phyloP scores from a whole-genome alignment of 2,113 vertebrate genomes.

The Sylvietta virens region DNA sequence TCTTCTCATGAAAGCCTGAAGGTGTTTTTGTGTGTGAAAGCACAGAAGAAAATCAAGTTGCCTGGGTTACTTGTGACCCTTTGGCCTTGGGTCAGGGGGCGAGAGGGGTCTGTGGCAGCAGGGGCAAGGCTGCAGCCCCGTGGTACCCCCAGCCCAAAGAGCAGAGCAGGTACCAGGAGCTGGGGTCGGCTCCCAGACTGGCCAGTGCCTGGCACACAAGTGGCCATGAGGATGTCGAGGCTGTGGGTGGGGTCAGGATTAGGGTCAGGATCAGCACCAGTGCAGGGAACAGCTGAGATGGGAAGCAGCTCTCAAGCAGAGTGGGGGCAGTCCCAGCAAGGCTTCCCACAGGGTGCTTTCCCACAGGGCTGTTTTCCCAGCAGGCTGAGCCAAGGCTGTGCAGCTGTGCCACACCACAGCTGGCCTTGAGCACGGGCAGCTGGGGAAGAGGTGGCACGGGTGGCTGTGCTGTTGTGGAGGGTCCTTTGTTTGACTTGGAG shows the following conservation, averaged over 20 bases:
- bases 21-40: background rate
- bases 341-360: background rate
- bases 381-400: background rate
- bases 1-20: background rate
- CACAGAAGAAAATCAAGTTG: background rate
- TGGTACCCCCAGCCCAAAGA: background rate
- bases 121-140: accelerated
- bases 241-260: background rate
- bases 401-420: background rate
- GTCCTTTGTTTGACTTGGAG: background rate
- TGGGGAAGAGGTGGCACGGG: background rate
- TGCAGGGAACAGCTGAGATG: background rate
- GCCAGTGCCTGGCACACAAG: background rate
- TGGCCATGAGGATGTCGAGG: accelerated
- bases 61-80: background rate
- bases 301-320: accelerated
- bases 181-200: background rate
- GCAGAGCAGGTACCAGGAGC: background rate
- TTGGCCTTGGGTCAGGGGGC: background rate
- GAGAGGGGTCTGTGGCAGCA: background rate
- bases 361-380: background rate
- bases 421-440: background rate
- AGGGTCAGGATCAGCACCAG: background rate
- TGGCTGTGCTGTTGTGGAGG: accelerated
- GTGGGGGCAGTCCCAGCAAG: background rate